These are phyloP conservation scores for Meloidogyne hapla DNA, from an alignment of 1,140 invertebrate species.

Conservation along the genomic window DNA sequence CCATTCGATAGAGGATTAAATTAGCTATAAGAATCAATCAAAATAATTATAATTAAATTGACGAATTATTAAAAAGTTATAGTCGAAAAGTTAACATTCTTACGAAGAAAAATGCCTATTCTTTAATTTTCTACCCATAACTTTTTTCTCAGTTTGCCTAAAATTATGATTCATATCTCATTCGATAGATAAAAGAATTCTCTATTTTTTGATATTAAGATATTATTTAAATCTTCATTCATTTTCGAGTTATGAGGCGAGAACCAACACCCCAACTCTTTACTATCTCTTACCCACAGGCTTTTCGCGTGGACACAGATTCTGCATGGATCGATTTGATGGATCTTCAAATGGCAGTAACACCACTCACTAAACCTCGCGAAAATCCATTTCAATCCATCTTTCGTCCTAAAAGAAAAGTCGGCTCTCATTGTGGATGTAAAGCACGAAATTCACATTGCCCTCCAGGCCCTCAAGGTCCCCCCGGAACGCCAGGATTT, in stretches of 20 bases:
- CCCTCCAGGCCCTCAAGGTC: slow-evolving; percentile 28
- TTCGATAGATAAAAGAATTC: not conserved
- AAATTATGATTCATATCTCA: no score
- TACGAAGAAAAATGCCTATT: no score
- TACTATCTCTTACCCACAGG: not conserved
- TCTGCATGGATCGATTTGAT: slow-evolving; percentile 52
- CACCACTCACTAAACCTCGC: slow-evolving; percentile 46
- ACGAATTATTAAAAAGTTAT: no score
- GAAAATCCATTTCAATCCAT: slow-evolving; percentile 55
- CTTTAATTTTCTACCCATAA: no score
- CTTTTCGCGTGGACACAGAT: slow-evolving; percentile 47
- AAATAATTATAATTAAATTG: no score
- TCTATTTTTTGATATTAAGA: not conserved
- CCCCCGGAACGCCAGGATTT: not conserved
- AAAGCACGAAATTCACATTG: slow-evolving; percentile 29
- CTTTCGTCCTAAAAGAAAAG: slow-evolving; percentile 51
- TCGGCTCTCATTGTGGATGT: slow-evolving; percentile 48
- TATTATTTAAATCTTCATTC: not conserved
- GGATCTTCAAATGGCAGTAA: slow-evolving; percentile 47
- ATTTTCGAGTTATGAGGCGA: not conserved
- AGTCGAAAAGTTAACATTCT: no score
- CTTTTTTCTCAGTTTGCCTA: no score
- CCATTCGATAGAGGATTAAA: no score
- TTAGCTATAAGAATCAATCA: no score
- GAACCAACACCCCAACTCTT: not conserved